Percentiles rank a stretch among this genome's conserved stretches.
phyloP scores from a whole-genome alignment of 2,888 invertebrate genomes.

The Apodemia duryi region DNA sequence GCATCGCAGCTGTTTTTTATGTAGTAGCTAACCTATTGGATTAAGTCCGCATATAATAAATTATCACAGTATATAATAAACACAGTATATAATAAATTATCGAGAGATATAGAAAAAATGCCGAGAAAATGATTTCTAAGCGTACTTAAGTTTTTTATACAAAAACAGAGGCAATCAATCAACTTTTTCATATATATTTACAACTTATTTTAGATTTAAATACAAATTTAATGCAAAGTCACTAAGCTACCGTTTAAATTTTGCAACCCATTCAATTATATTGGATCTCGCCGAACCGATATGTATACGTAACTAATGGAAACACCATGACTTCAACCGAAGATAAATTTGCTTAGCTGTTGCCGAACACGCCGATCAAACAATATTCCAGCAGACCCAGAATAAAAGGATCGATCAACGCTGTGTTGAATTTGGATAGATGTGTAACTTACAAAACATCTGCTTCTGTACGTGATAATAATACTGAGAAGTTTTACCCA shows the following conservation, averaged over 20 bases:
- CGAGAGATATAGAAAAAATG: too few species aligned
- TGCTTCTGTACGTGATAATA: conserved; percentile 1
- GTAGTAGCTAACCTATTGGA: too few species aligned
- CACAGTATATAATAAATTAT: too few species aligned
- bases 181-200: too few species aligned
- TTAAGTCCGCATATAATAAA: too few species aligned
- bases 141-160: too few species aligned
- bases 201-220: too few species aligned
- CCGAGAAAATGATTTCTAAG: too few species aligned
- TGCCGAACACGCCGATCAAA: conserved; percentile 2
- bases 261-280: not conserved
- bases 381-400: conserved; percentile 3
- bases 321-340: conserved; percentile 4
- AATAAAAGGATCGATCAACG: not conserved
- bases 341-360: conserved; percentile 14
- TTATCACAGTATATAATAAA: too few species aligned
- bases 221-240: too few species aligned
- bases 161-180: too few species aligned
- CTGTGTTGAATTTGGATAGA: conserved; percentile 1
- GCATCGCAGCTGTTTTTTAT: too few species aligned
- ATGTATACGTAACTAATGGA: conserved; percentile 4
- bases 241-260: conserved; percentile 1
- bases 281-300: not conserved
- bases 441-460: not conserved
- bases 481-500: not conserved